Evolutionary conservation across 2,797 vertebrate species (phyloP), one percentile per base, ranked within the genome.

Genomic region (Hypotaenidia philippensis): DNA sequence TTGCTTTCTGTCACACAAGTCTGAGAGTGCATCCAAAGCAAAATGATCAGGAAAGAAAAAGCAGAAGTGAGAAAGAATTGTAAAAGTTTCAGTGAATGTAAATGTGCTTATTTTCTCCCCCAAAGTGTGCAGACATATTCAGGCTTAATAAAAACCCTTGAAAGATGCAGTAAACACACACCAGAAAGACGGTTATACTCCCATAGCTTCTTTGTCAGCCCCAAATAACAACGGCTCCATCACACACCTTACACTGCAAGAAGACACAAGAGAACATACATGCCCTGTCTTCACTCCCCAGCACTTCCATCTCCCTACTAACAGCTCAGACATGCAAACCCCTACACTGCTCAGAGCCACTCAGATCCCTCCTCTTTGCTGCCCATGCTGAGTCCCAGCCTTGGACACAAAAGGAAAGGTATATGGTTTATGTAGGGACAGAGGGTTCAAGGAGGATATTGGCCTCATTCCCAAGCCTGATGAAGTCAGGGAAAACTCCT

Each of bases 281-380:
- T 5, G 31, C 6, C 9, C 2, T 45, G 32, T 36, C 27, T 34
- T 38, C 29, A 34, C 13, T 59, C 22, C 21, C 19, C 21, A 23
- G 7, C 1, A 0, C 7, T 31, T 9, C 4, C 4, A 1, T 13
- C 11, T 71, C 18, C 12, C 53, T 17, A 0, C 34, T 19, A 50
- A 66, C 23, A 8, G 10, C 40, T 22, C 49, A 66, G 34, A 22
- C 1, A 2, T 1, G 11, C 49, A 45, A n/a, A 19, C 29, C 50
- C 2, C 15, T 17, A 12, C 12, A 2, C 19, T 74, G 2, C 29
- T 75, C 19, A 20, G 55, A 59, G 55, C 13, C 1, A 5, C n/a
- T n/a, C 59, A 57, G 6, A 17, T 18, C 47, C 11, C 34, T 47
- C 55, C 55, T 6, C 34, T 6, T 13, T 3, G 1, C 25, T 69